Evolutionary conservation across 2,797 vertebrate species (phyloP).

Genomic region (Molossus alvarezi): DNA sequence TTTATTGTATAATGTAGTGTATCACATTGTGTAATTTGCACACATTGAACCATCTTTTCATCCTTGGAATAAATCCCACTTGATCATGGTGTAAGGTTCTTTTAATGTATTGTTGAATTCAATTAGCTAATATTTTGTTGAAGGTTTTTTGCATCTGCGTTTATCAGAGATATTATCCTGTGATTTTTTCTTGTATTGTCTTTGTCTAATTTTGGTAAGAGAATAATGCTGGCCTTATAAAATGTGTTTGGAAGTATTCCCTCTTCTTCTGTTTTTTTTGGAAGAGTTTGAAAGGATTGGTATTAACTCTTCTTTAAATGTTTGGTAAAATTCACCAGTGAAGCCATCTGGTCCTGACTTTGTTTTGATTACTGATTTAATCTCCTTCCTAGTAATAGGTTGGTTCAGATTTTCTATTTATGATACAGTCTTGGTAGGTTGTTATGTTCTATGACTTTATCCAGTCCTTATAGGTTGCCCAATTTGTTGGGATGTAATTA

Average conservation of each 20-base stretch:
- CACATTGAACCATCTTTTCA: not conserved
- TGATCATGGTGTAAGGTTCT: not conserved
- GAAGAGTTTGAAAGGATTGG: not conserved
- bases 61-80: not conserved
- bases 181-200: not conserved
- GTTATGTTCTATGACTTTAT: not conserved
- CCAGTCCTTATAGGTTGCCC: not conserved
- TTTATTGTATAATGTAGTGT: not conserved
- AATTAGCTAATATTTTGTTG: not conserved
- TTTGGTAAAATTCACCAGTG: not conserved
- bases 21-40: not conserved
- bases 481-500: not conserved
- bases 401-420: not conserved
- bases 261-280: not conserved
- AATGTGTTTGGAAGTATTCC: not conserved
- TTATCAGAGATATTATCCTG: not conserved
- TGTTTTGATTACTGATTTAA: not conserved
- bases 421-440: not conserved
- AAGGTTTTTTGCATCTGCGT: not conserved
- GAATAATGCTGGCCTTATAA: not conserved
- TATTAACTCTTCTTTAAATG: slow-evolving; percentile 34
- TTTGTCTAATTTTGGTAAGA: not conserved
- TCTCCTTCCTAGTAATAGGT: not conserved
- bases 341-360: not conserved
- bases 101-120: not conserved